Evolutionary conservation across 2,888 invertebrate genomes (phyloP), one percentile per base, ranked within the genome.

Genomic region (Lithophane leautieri): DNA sequence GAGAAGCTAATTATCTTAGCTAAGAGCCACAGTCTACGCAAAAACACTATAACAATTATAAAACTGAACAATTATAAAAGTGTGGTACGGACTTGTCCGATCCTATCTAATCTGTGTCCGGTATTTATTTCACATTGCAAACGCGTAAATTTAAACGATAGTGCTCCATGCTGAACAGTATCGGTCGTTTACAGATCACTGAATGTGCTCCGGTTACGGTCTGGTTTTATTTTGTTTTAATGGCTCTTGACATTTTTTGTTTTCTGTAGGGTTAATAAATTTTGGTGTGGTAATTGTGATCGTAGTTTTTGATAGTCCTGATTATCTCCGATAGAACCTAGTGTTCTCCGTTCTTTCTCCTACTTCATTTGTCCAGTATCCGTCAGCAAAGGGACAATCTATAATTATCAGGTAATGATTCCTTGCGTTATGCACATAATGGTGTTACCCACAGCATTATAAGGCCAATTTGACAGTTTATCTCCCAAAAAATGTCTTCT

Each of bases 131-230:
- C 60, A 28, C 71, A 76, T 65, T 76, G 69, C 67, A 66, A 67
- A 76, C 75, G 61, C 70, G 77, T 76, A 81, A 75, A 85, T 75
- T 80, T 78, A 81, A 82, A 80, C 78, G 81, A 87, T 86, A 81
- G 77, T 82, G 72, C 68, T 84, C 80, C 72, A 34, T 34, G 47
- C 72, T 78, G 61, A 78, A 81, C 81, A 78, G 81, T 88, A 89
- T 88, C 89, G 68, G 76, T 66, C 63, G 79, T 86, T 88, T 88
- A 84, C 86, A 84, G 83, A 80, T 89, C 89, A 82, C 61, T 86
- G 87, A 78, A 83, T 79, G 56, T 75, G 70, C 22, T 81, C 67
- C 72, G 34, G 71, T 76, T 79, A 74, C 77, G 76, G 76, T 71
- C 81, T 76, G 73, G 72, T 80, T 81, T 82, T 82, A 79, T 82